Percentiles rank a stretch among this genome's conserved stretches.
Conservation (phyloP, 2,113 vertebrate species). For the Microcebus ravelobensis region DNA sequence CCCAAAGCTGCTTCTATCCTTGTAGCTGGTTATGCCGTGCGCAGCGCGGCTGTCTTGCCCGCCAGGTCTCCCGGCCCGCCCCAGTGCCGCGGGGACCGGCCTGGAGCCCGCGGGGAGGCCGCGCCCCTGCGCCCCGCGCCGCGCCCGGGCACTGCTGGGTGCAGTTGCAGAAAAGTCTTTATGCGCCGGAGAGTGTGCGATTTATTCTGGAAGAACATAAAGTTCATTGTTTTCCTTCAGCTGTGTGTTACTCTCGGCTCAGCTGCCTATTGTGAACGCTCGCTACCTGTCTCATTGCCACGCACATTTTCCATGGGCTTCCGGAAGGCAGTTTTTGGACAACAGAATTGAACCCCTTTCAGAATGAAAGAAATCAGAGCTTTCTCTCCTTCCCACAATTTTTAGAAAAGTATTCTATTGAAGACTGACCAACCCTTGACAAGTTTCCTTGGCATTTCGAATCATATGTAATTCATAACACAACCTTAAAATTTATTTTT, state of each 20-base stretch:
- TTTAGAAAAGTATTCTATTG: background rate
- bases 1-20: background rate
- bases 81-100: no score
- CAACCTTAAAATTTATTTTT: background rate
- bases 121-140: no score
- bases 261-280: conserved; percentile 55
- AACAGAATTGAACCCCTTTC: background rate
- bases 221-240: conserved; percentile 77
- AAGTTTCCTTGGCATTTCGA: background rate
- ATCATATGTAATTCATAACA: background rate
- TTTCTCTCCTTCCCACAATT: background rate
- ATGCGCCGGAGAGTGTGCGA: conserved; percentile 65
- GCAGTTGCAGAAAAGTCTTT: conserved; percentile 72
- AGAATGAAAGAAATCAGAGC: background rate
- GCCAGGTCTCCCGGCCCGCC: no score
- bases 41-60: rapidly evolving
- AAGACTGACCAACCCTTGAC: background rate
- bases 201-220: conserved; percentile 79
- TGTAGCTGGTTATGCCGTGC: rapidly evolving
- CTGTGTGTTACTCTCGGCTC: conserved; percentile 59
- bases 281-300: background rate
- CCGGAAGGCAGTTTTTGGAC: background rate
- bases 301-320: background rate
- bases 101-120: no score
- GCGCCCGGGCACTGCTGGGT: conserved; percentile 56